A percentile compares a stretch with the other conserved stretches of the same genome.
Evolutionary conservation across 1,140 invertebrate species (phyloP).

Genomic region (Lepidurus couesii): DNA sequence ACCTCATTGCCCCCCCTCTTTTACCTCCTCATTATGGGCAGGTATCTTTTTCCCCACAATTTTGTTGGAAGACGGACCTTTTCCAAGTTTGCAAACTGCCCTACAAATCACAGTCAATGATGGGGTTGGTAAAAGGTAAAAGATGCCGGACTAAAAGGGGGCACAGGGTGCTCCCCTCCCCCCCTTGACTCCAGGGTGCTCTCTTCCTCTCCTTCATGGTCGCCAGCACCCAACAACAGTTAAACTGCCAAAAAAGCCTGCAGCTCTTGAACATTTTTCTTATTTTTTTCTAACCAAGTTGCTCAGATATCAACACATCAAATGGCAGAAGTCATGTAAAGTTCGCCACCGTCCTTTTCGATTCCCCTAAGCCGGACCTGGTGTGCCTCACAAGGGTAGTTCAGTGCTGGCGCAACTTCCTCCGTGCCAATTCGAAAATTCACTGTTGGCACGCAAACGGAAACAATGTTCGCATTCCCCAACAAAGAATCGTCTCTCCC

Average conservation of each 20-base stretch:
- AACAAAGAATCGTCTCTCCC: not conserved
- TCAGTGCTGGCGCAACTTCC: not conserved
- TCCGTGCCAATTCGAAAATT: not conserved
- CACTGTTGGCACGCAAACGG: not conserved
- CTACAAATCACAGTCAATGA: constrained; percentile 19
- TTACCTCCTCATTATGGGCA: constrained; percentile 11
- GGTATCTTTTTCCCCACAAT: constrained; percentile 8
- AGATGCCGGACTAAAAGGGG: not conserved
- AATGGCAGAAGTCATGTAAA: not conserved
- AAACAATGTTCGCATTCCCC: not conserved
- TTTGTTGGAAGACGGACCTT: not conserved
- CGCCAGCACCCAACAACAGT: not conserved
- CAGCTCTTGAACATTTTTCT: not conserved
- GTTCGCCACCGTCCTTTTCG: no score
- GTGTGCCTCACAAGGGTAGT: not conserved
- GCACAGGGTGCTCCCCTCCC: constrained; percentile 14
- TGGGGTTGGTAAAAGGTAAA: constrained; percentile 5
- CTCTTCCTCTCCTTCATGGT: not conserved
- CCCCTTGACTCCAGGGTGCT: constrained; percentile 8
- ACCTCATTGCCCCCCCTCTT: not conserved
- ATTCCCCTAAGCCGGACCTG: no score
- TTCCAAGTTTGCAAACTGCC: constrained; percentile 18
- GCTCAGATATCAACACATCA: not conserved
- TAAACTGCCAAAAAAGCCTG: not conserved
- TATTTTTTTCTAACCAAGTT: not conserved